These are phyloP conservation scores for Rhagoletis pomonella DNA, from an alignment of 1,140 invertebrate species.

Conservation along the genomic window DNA sequence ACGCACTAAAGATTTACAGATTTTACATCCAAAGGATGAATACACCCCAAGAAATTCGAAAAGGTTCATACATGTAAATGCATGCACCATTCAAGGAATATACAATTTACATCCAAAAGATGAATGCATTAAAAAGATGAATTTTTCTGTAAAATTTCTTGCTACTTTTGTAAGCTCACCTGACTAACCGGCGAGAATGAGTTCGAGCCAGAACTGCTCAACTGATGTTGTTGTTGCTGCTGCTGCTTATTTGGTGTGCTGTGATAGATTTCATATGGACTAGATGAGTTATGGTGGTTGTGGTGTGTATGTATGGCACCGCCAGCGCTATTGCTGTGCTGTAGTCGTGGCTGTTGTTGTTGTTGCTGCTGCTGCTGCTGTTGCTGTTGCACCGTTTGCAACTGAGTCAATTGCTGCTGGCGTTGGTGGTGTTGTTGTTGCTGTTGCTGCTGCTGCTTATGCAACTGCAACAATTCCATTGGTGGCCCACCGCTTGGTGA, in stretches of 20 bases:
- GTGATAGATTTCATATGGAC: constrained; percentile 74
- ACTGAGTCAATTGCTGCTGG: constrained; percentile 58
- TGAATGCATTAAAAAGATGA: not conserved
- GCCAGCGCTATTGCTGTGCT: constrained; percentile 18
- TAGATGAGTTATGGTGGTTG: constrained; percentile 65
- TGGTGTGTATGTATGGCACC: constrained; percentile 38
- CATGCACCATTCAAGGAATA: no score
- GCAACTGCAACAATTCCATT: constrained; percentile 73
- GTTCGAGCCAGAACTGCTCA: constrained; percentile 56
- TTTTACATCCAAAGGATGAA: no score
- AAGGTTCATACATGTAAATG: no score
- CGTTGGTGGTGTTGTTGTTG: constrained; percentile 45
- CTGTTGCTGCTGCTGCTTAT: constrained; percentile 63
- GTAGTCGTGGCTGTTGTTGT: constrained; percentile 56
- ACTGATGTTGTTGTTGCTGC: constrained; percentile 52
- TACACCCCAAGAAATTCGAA: no score
- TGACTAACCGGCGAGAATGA: constrained; percentile 76
- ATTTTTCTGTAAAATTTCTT: not conserved
- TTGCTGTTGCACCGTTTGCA: constrained; percentile 63
- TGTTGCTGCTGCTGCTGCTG: constrained; percentile 63
- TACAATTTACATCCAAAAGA: no score
- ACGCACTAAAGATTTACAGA: no score
- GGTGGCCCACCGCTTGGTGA: constrained; percentile 71
- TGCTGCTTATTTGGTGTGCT: constrained; percentile 73
- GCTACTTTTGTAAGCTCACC: constrained; percentile 59